phyloP scores from a whole-genome alignment of 2,888 invertebrate species.

The Fragum fragum region DNA sequence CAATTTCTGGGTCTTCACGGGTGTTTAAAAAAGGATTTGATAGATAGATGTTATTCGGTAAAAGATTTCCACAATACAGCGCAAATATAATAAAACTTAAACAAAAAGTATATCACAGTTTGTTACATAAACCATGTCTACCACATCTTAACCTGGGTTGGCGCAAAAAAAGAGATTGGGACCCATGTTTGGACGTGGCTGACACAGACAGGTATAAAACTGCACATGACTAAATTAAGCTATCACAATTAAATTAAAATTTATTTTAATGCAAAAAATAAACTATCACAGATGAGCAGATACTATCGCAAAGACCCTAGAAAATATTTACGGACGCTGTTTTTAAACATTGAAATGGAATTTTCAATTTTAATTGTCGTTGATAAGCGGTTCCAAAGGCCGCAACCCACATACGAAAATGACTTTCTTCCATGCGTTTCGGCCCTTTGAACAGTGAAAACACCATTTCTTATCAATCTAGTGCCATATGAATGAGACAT shows the following conservation, averaged over 20 bases:
- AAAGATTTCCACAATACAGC: too few species aligned
- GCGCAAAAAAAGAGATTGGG: constrained; percentile 1
- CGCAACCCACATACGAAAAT: not conserved
- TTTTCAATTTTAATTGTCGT: not conserved
- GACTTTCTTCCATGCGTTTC: not conserved
- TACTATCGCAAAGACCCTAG: not conserved
- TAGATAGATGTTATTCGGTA: too few species aligned
- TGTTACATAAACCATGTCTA: not conserved
- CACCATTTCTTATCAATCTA: not conserved
- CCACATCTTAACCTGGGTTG: not conserved
- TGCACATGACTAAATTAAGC: not conserved
- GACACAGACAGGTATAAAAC: not conserved
- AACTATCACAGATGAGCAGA: not conserved
- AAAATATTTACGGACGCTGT: not conserved
- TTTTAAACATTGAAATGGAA: not conserved
- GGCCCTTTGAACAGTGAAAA: not conserved
- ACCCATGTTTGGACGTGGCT: not conserved
- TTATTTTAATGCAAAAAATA: not conserved
- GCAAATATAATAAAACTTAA: too few species aligned
- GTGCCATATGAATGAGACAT: not conserved
- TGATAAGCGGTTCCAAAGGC: not conserved
- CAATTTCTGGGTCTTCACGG: too few species aligned
- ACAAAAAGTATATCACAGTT: not conserved
- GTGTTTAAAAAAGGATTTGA: too few species aligned
- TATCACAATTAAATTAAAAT: not conserved